A percentile compares a stretch with the other conserved stretches of the same genome.
phyloP scores from a whole-genome alignment of 2,888 invertebrate species.

The Auanema freiburgensis region DNA sequence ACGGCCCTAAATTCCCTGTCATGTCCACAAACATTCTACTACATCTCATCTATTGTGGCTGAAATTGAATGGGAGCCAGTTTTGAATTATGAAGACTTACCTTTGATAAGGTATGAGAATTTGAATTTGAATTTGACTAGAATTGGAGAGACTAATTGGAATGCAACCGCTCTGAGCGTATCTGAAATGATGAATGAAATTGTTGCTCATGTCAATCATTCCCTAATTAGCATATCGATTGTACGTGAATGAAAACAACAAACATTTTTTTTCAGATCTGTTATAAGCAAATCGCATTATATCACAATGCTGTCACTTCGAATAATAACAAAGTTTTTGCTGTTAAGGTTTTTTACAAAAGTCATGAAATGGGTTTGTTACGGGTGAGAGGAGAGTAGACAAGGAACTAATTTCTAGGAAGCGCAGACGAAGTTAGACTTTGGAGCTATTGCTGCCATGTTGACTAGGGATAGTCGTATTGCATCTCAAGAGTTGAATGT shows the following conservation, averaged over 20 bases:
- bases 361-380: neutral
- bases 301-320: neutral
- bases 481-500: neutral
- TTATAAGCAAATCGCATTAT: neutral
- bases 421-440: neutral
- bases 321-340: neutral
- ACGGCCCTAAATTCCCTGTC: slow-evolving; percentile 19
- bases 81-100: neutral
- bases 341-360: neutral
- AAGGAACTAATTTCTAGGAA: neutral
- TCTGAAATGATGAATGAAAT: too few relatives aligned
- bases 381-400: too few relatives aligned
- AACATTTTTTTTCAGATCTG: slow-evolving; percentile 3
- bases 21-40: slow-evolving; percentile 32
- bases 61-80: neutral
- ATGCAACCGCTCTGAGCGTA: neutral
- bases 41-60: slow-evolving; percentile 20
- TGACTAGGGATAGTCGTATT: neutral
- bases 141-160: neutral
- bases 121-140: too few relatives aligned
- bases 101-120: neutral
- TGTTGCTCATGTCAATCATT: neutral
- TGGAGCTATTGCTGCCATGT: neutral
- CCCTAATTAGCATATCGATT: neutral
- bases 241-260: neutral